Percentiles rank a stretch among this genome's conserved stretches.
phyloP scores from a whole-genome alignment of 1,140 invertebrate species.

The Nasonia longicornis region DNA sequence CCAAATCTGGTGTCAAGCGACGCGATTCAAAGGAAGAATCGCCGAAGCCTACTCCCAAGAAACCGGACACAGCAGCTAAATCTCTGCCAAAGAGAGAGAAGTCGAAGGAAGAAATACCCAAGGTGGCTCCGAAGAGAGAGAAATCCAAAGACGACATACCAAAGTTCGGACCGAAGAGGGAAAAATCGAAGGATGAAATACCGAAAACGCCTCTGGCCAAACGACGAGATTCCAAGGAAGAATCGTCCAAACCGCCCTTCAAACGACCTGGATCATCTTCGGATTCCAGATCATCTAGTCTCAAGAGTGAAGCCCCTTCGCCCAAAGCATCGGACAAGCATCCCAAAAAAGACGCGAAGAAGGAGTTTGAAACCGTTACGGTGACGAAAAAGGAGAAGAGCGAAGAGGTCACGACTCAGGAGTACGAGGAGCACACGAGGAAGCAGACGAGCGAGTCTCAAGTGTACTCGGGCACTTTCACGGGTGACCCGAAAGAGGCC shows the following conservation, averaged over 20 bases:
- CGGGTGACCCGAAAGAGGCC: constrained; percentile 49
- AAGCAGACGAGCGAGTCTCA: constrained; percentile 56
- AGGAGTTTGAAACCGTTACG: constrained; percentile 48
- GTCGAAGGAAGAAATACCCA: constrained; percentile 24
- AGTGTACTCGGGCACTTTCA: constrained; percentile 55
- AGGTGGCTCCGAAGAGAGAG: constrained; percentile 24
- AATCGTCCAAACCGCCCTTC: constrained; percentile 31
- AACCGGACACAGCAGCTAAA: neutral
- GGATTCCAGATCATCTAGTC: constrained; percentile 22
- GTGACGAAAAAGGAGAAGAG: constrained; percentile 58
- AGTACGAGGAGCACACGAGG: constrained; percentile 52
- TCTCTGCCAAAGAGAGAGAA: constrained; percentile 8
- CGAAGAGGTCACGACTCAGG: constrained; percentile 54
- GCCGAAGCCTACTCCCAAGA: neutral
- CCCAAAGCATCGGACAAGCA: neutral
- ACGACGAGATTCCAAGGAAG: constrained; percentile 38
- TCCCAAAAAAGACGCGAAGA: constrained; percentile 47
- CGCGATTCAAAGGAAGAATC: constrained; percentile 34
- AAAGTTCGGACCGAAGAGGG: constrained; percentile 31
- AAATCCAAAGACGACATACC: constrained; percentile 36
- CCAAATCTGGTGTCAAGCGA: constrained; percentile 2
- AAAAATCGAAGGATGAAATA: constrained; percentile 28
- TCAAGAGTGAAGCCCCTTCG: constrained; percentile 10
- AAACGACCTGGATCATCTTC: constrained; percentile 1
- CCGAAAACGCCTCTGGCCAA: constrained; percentile 15